Evolutionary conservation across 2,113 vertebrate genomes (phyloP).

Genomic region (Theristicus caerulescens): DNA sequence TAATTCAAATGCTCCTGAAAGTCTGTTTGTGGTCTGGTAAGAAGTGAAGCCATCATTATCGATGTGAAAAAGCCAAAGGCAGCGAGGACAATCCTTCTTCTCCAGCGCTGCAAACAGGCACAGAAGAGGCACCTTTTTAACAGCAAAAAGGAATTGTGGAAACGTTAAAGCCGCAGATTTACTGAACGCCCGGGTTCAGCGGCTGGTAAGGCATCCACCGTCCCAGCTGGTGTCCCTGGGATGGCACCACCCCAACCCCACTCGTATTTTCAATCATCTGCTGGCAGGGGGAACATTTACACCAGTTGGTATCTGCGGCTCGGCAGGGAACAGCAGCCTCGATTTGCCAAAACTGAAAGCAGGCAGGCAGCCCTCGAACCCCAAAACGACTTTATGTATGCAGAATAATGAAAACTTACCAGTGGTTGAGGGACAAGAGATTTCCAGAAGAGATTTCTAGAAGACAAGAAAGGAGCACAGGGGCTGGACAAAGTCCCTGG

Average conservation of each 20-base stretch:
- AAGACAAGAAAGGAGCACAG: background rate
- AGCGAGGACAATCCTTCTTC: background rate
- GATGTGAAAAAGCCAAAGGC: background rate
- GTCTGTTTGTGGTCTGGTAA: background rate
- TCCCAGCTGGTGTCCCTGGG: background rate
- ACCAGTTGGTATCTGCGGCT: background rate
- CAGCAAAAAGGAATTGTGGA: background rate
- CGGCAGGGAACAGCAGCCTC: background rate
- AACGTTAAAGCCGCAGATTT: background rate
- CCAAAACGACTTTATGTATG: fast-evolving
- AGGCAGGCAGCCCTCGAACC: background rate
- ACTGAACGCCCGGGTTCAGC: fast-evolving
- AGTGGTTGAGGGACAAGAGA: background rate
- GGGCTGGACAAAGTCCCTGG: background rate
- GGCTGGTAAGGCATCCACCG: background rate
- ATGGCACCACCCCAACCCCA: background rate
- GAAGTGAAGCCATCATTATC: background rate
- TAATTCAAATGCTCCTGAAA: background rate
- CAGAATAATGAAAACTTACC: background rate
- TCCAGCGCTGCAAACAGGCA: background rate
- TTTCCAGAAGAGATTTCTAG: background rate
- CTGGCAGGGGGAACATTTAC: background rate
- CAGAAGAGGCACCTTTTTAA: background rate
- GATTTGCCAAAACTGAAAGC: background rate
- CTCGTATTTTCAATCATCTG: background rate